phyloP scores from a whole-genome alignment of 2,113 vertebrate species.

The Petrocephalus zakoni region DNA sequence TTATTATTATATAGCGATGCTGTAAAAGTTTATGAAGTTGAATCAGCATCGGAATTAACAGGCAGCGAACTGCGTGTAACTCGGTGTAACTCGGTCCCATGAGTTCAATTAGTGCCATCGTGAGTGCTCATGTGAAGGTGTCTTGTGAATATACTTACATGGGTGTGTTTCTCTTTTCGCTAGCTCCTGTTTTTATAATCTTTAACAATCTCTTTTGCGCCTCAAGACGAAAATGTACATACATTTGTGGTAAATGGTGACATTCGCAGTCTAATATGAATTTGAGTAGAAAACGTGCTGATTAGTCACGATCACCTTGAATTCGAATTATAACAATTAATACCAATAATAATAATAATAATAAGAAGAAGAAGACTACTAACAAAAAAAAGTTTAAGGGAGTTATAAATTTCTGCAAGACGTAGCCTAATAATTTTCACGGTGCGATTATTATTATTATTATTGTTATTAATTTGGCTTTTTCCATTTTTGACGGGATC shows the following conservation, averaged over 20 bases:
- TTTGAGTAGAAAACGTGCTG: not conserved
- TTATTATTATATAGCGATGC: not conserved
- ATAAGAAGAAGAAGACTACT: no score
- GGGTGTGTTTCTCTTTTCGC: not conserved
- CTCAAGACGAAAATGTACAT: not conserved
- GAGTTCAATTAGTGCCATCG: slow-evolving; percentile 46
- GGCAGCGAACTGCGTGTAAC: not conserved
- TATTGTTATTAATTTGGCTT: no score
- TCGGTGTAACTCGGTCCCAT: slow-evolving; percentile 50
- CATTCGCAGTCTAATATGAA: not conserved
- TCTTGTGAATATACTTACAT: not conserved
- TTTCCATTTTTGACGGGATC: not conserved
- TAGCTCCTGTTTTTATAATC: not conserved
- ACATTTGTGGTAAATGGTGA: not conserved
- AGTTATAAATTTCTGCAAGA: not conserved
- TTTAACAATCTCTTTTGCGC: not conserved
- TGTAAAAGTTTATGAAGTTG: not conserved
- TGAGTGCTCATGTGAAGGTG: not conserved
- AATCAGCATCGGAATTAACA: not conserved
- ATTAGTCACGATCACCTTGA: not conserved
- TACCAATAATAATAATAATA: no score
- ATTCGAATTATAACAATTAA: not conserved
- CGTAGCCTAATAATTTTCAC: not conserved
- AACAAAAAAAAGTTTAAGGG: not conserved
- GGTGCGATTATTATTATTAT: no score